Percentiles rank a stretch among this genome's conserved stretches.
phyloP scores from a whole-genome alignment of 2,888 invertebrate genomes.

The Escarpia spicata region DNA sequence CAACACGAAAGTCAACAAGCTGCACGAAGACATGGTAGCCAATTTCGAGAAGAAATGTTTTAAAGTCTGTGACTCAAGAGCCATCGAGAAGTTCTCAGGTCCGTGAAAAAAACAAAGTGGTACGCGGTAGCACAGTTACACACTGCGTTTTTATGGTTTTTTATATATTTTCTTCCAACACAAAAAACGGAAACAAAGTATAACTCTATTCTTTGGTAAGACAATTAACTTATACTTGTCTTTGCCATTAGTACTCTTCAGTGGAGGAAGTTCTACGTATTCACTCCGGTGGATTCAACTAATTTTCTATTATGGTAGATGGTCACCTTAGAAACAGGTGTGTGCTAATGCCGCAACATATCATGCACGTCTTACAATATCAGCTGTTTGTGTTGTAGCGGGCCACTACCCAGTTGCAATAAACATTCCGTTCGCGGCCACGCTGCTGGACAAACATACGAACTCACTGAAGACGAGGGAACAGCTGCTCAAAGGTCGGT shows the following conservation, averaged over 20 bases:
- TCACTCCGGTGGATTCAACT: neutral
- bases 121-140: too few relatives aligned
- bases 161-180: neutral
- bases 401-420: slow-evolving; percentile 46
- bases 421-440: slow-evolving; percentile 40
- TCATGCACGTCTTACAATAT: neutral
- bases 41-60: slow-evolving; percentile 34
- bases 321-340: neutral
- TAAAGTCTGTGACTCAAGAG: slow-evolving; percentile 45
- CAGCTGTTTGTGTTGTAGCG: neutral
- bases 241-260: neutral
- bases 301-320: neutral
- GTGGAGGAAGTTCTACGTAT: neutral
- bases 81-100: slow-evolving; percentile 24
- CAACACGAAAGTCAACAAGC: slow-evolving; percentile 20
- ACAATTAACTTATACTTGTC: neutral
- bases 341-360: neutral
- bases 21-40: slow-evolving; percentile 35
- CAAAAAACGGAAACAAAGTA: neutral
- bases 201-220: neutral
- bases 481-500: slow-evolving; percentile 42
- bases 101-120: neutral
- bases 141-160: too few relatives aligned
- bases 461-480: slow-evolving; percentile 41
- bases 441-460: slow-evolving; percentile 41